A percentile compares a stretch with the other conserved stretches of the same genome.
These are phyloP conservation scores for Drosophila pegasa DNA, from an alignment of 2,888 invertebrate genomes.

Conservation along the genomic window DNA sequence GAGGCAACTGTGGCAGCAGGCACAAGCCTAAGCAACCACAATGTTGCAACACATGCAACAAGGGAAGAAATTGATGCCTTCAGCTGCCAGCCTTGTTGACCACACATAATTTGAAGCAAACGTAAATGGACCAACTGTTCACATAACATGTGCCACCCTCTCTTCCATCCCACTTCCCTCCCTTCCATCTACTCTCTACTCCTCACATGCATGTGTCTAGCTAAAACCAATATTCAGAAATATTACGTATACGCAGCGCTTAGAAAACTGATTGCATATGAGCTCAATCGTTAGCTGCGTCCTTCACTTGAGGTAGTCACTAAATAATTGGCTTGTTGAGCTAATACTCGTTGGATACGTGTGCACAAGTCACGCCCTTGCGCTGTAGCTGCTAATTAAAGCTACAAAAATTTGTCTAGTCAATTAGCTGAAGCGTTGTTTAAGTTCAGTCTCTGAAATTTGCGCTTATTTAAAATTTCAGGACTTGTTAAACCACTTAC, in stretches of 20 bases:
- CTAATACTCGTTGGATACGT: conserved; percentile 50
- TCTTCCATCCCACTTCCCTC: background rate
- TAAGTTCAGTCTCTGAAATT: conserved; percentile 43
- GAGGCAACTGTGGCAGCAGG: background rate
- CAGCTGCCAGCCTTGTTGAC: conserved; percentile 32
- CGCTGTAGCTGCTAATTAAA: conserved; percentile 63
- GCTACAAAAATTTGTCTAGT: conserved; percentile 55
- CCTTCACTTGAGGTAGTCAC: background rate
- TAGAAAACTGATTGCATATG: conserved; percentile 2
- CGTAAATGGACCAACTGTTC: conserved; percentile 10
- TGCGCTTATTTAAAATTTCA: conserved; percentile 61
- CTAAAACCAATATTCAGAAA: conserved; percentile 32
- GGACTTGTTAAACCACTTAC: conserved; percentile 65
- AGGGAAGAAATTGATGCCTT: background rate
- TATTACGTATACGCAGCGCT: conserved; percentile 50
- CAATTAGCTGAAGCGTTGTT: conserved; percentile 62
- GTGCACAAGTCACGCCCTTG: conserved; percentile 43
- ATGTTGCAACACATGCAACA: conserved; percentile 9
- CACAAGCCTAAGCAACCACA: conserved; percentile 4
- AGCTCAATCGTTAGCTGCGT: conserved; percentile 13
- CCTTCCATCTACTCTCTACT: background rate
- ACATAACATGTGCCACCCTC: conserved; percentile 7
- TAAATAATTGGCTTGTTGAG: conserved; percentile 49
- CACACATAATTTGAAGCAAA: conserved; percentile 66
- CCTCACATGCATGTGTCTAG: conserved; percentile 2